Base-by-base conservation (phyloP, 2,888 invertebrate genomes). In the Brenthis hecate region DNA sequence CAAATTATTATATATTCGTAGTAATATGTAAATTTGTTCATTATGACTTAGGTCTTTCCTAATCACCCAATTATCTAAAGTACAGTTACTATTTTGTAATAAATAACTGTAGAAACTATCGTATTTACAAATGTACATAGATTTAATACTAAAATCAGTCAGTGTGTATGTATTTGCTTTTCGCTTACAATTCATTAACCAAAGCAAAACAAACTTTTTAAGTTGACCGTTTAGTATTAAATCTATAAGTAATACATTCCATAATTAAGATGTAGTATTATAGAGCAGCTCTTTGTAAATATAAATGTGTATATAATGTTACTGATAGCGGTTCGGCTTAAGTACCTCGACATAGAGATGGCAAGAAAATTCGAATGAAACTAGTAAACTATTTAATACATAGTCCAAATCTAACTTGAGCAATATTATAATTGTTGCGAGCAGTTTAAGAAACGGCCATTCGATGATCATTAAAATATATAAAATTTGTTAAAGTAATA, bases 241-340 rank as follows among this genome's bases (percentile, higher is more conserved):
- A 81, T 83, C 81, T 82, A 81, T 76, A 77, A 78, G 83, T 83
- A 77, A 84, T 83, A 91, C 92, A 92, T 92, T 92, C 92, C 92
- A 91, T 88, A 81, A 78, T 78, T 81, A 81, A 81, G 82, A 73
- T 75, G 77, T 73, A 85, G 78, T 71, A 78, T 74, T 83, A 84
- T 81, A 84, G 81, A 81, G 83, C 85, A 85, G 85, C 85, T 85
- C 82, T 78, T 81, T 84, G 83, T 92, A 91, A 89, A 92, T 89
- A 92, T 86, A 83, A 84, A 83, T 87, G 76, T 91, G 85, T 89
- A 90, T 89, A 91, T 87, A 90, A 80, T 74, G 86, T 79, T 84
- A 79, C 76, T 77, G 74, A 56, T 70, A 66, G 70, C 69, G 63
- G 61, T 64, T 71, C 65, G 70, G 69, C 63, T 69, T 69, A 74